These are phyloP conservation scores for Notospermus geniculatus DNA, from an alignment of 1,140 invertebrate species.

Conservation along the genomic window DNA sequence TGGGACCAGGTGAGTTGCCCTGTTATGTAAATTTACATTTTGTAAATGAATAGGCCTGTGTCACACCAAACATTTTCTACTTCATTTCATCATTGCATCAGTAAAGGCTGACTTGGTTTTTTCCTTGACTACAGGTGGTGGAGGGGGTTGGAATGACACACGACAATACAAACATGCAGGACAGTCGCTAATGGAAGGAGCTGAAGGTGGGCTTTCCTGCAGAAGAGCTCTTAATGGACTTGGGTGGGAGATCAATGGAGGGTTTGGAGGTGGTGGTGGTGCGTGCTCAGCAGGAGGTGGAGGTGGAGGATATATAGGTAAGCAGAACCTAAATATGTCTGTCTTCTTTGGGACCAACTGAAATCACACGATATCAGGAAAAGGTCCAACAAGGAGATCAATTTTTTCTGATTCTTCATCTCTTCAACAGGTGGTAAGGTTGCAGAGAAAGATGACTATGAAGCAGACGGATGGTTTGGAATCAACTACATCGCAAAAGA, in stretches of 20 bases:
- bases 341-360: too few species aligned
- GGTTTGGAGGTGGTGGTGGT: conserved; percentile 83
- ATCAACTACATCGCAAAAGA: not conserved
- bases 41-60: too few species aligned
- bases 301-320: conserved; percentile 46
- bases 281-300: conserved; percentile 68
- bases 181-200: conserved; percentile 53
- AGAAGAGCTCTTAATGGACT: conserved; percentile 30
- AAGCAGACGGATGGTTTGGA: not conserved
- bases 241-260: conserved; percentile 67
- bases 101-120: too few species aligned
- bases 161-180: conserved; percentile 59
- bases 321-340: not conserved
- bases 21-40: too few species aligned
- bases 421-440: not conserved
- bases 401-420: too few species aligned
- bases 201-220: conserved; percentile 46
- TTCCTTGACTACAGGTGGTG: too few species aligned
- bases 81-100: too few species aligned
- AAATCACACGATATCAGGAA: too few species aligned
- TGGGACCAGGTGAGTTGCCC: too few species aligned
- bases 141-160: conserved; percentile 60
- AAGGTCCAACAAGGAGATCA: too few species aligned
- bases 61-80: too few species aligned
- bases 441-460: not conserved